phyloP scores from a whole-genome alignment of 1,140 invertebrate species.

The Galendromus occidentalis region DNA sequence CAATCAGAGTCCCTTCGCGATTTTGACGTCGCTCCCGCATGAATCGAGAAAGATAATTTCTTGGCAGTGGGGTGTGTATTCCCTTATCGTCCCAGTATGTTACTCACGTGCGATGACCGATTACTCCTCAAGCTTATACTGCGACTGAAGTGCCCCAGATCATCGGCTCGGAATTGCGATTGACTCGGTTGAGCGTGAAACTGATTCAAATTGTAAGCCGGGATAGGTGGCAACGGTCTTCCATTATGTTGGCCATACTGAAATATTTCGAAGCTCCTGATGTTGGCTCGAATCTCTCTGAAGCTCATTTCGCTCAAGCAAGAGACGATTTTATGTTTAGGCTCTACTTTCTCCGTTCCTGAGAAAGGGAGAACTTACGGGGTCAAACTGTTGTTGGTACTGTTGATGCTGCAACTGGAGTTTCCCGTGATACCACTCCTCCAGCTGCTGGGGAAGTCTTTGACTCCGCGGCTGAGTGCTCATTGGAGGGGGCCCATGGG shows the following conservation, averaged over 20 bases:
- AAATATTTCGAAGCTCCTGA: no score
- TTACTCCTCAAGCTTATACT: constrained; percentile 5
- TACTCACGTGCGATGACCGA: constrained; percentile 8
- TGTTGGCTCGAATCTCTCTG: no score
- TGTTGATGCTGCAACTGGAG: neutral
- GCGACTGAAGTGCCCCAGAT: neutral
- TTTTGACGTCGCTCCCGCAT: no score
- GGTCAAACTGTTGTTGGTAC: constrained; percentile 4
- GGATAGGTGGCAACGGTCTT: neutral
- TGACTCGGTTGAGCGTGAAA: neutral
- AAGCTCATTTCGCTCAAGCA: no score
- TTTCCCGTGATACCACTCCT: constrained; percentile 1
- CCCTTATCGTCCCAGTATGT: no score
- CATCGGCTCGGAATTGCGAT: constrained; percentile 5
- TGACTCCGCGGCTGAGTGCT: neutral
- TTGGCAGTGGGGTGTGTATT: no score
- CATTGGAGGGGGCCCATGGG: neutral
- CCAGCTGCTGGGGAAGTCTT: neutral
- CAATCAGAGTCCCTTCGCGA: no score
- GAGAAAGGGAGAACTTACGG: neutral
- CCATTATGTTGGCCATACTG: neutral
- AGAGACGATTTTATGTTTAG: no score
- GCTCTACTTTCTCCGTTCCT: no score
- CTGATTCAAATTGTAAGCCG: neutral
- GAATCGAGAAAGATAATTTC: no score